Evolutionary conservation across 2,888 invertebrate species (phyloP).

Genomic region (Noctua janthe): DNA sequence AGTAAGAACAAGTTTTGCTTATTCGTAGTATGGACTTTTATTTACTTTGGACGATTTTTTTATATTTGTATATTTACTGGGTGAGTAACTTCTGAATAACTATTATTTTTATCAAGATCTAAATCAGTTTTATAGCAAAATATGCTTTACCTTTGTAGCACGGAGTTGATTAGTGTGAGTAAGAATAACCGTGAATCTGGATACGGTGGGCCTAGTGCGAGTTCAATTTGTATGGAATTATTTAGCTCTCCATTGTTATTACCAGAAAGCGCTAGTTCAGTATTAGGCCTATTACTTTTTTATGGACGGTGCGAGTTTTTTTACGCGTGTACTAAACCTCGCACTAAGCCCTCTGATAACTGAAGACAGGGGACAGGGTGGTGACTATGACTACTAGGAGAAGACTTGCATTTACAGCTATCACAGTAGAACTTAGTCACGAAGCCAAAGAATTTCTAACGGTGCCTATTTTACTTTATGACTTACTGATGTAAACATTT

Average conservation of each 20-base stretch:
- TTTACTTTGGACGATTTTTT: not conserved
- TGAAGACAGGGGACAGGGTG: not conserved
- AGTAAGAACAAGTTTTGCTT: slow-evolving; percentile 5
- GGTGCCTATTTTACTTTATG: not conserved
- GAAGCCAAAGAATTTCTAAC: slow-evolving; percentile 23
- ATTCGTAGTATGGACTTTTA: slow-evolving; percentile 6
- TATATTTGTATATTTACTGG: not conserved
- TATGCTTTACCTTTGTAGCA: not conserved
- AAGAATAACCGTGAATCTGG: slow-evolving; percentile 3
- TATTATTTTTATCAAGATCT: slow-evolving; percentile 7
- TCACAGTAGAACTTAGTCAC: not conserved
- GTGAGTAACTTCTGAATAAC: not conserved
- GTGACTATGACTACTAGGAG: not conserved
- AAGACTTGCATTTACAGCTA: not conserved
- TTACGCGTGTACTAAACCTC: not conserved
- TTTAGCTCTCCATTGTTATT: not conserved
- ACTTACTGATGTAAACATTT: slow-evolving; percentile 29
- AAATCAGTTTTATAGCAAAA: not conserved
- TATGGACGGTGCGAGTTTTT: too few relatives aligned
- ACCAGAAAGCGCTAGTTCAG: not conserved
- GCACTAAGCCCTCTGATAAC: not conserved
- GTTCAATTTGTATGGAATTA: not conserved
- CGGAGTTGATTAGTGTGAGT: not conserved
- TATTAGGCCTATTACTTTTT: not conserved
- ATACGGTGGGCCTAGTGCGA: not conserved